A percentile compares a stretch with the other conserved stretches of the same genome.
Evolutionary conservation across 1,140 invertebrate species (phyloP).

Genomic region (Drosophila kikkawai): DNA sequence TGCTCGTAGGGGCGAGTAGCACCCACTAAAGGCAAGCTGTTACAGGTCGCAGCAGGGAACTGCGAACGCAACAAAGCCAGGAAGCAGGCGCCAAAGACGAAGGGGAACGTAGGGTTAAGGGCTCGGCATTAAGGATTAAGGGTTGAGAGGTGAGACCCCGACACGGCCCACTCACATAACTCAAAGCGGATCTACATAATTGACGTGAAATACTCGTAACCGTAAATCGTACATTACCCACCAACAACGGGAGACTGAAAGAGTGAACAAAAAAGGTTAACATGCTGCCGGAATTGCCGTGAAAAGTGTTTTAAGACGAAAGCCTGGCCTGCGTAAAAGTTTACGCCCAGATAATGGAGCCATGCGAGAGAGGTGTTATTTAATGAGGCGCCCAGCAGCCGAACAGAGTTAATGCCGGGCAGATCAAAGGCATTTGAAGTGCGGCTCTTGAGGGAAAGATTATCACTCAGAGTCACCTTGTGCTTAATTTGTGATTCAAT

Average conservation of each 20-base stretch:
- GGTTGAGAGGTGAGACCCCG: neutral
- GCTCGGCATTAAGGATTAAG: conserved; percentile 9
- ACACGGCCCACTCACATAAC: conserved; percentile 68
- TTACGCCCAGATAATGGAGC: conserved; percentile 56
- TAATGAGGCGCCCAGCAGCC: conserved; percentile 30
- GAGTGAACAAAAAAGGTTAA: conserved; percentile 55
- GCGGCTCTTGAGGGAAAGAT: conserved; percentile 1
- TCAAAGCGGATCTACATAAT: conserved; percentile 81
- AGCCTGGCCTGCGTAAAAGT: conserved; percentile 56
- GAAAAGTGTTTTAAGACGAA: conserved; percentile 58
- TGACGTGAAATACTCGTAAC: conserved; percentile 72
- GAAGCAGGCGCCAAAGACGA: conserved; percentile 19
- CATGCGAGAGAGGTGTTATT: conserved; percentile 31
- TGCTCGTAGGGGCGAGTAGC: conserved; percentile 9
- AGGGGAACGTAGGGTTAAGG: conserved; percentile 9
- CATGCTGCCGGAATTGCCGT: conserved; percentile 54
- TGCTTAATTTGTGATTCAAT: conserved; percentile 27
- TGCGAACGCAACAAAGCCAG: conserved; percentile 24
- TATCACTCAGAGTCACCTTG: neutral
- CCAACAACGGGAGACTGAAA: neutral
- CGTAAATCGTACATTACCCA: conserved; percentile 69
- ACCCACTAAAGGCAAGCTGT: conserved; percentile 56
- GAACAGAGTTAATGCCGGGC: conserved; percentile 11
- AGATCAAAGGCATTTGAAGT: conserved; percentile 18
- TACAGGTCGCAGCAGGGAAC: conserved; percentile 43